Conservation (phyloP, 92 coral and sea anemone species). For the Epizoanthus rinbou region DNA sequence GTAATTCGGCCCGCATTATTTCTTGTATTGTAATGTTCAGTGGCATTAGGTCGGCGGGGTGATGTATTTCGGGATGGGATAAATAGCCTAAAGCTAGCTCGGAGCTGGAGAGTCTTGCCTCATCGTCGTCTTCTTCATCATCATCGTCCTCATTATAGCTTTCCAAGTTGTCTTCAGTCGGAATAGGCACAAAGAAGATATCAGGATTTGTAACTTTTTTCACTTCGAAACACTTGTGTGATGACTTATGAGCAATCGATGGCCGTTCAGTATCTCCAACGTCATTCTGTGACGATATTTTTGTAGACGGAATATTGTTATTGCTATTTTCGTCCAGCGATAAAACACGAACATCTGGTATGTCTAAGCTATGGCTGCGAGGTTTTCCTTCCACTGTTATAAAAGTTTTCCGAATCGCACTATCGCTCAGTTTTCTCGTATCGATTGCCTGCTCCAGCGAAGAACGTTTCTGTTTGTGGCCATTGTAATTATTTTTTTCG, state of each 20-base stretch:
- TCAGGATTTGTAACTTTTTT: slow-evolving; percentile 71
- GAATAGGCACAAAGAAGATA: slow-evolving; percentile 71
- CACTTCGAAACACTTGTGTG: slow-evolving; percentile 30
- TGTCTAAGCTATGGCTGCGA: slow-evolving; percentile 27
- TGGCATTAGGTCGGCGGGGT: slow-evolving; percentile 22
- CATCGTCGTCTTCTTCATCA: neutral
- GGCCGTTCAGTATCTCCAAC: neutral
- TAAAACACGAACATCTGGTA: slow-evolving; percentile 6
- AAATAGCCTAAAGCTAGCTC: slow-evolving; percentile 18
- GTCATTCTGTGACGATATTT: neutral
- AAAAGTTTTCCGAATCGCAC: neutral
- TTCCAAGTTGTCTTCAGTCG: slow-evolving; percentile 52
- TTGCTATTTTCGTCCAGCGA: slow-evolving; percentile 16
- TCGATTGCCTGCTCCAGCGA: neutral
- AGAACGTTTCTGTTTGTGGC: neutral
- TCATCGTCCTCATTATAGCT: slow-evolving; percentile 32
- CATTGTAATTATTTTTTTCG: neutral
- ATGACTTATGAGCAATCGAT: neutral
- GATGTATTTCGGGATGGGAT: slow-evolving; percentile 6
- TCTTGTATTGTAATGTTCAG: slow-evolving; percentile 53
- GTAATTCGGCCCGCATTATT: slow-evolving; percentile 59
- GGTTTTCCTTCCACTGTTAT: neutral
- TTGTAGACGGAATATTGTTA: neutral
- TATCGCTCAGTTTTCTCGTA: neutral
- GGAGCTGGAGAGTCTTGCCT: slow-evolving; percentile 17